Base-by-base conservation (phyloP, 2,113 vertebrate species). In the Microcebus murinus region DNA sequence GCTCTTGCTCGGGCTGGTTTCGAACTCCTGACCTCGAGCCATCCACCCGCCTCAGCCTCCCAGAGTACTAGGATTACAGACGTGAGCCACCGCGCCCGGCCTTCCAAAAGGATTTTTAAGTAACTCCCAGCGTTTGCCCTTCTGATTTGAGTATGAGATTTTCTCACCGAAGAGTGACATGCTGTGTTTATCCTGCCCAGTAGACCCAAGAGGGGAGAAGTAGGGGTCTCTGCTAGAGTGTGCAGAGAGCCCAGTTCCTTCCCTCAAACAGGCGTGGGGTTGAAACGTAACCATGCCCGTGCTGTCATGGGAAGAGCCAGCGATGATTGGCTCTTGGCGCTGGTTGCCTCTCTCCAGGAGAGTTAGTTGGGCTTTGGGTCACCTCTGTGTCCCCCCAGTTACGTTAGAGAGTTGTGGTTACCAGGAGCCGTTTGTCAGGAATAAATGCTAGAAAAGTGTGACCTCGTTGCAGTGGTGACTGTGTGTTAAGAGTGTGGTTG, bases 211-310 rank as follows among this genome's bases (percentile, higher is more conserved):
- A 48, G 39, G 42, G 81, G 13, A 50, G 34, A 85, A 50, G 21
- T 25, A 8, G 70, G 67, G 71, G 52, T 34, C 25, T 10, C 29
- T 9, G 1, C 15, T 10, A 45, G 36, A 42, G 7, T 14, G 17
- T 45, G 4, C 20, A 0, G 61, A 25, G 34, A 70, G 31, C 29
- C 39, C 6, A 39, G 20, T 29, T n/a, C 14, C 25, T 79, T 48
- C 36, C 14, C 15, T 82, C 71, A 39, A 1, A 25, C 8, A 48
- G 73, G 34, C 9, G 0, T 36, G 8, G 3, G 85, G 1, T 34
- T 14, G 8, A 11, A 8, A 3, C n/a, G 31, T 76, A 3, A 9
- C 8, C 4, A 2, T 3, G 15, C 2, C 25, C 14, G 0, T 34
- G 55, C 34, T 10, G 8, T 18, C 25, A 14, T 3, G 3, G 50